Percentiles rank a stretch among this genome's conserved stretches.
phyloP scores from a whole-genome alignment of 2,113 vertebrate species.

The Marmota monax region DNA sequence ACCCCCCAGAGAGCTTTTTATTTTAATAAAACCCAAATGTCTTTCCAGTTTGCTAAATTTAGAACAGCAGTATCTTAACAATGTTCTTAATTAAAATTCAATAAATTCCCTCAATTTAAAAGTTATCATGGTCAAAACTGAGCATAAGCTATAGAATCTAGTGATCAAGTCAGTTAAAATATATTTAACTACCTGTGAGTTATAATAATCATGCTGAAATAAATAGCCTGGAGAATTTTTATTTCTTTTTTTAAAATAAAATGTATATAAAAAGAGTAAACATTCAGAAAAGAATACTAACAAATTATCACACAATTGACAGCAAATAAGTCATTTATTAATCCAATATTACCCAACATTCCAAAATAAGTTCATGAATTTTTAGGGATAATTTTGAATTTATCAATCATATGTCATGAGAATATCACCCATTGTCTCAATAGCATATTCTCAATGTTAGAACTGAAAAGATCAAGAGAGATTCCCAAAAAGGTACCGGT shows the following conservation, averaged over 20 bases:
- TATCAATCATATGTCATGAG: not conserved
- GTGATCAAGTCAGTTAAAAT: slow-evolving; percentile 87
- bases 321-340: slow-evolving; percentile 78
- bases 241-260: slow-evolving; percentile 86
- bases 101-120: slow-evolving; percentile 86
- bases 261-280: slow-evolving; percentile 86
- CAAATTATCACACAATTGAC: slow-evolving; percentile 87
- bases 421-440: not conserved
- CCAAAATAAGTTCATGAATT: not conserved
- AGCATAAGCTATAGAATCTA: slow-evolving; percentile 84
- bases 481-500: not conserved
- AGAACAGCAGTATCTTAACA: slow-evolving; percentile 74
- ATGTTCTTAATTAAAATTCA: slow-evolving; percentile 87
- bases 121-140: slow-evolving; percentile 80
- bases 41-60: slow-evolving; percentile 75
- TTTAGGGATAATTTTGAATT: not conserved
- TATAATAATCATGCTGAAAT: slow-evolving; percentile 86
- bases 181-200: slow-evolving; percentile 87
- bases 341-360: not conserved
- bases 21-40: slow-evolving; percentile 63
- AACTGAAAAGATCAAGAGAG: not conserved
- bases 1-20: not conserved
- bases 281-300: slow-evolving; percentile 85
- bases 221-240: slow-evolving; percentile 84
- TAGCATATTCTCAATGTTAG: slow-evolving; percentile 3